phyloP scores from a whole-genome alignment of 2,113 vertebrate genomes.

The Campylomormyrus numenius region DNA sequence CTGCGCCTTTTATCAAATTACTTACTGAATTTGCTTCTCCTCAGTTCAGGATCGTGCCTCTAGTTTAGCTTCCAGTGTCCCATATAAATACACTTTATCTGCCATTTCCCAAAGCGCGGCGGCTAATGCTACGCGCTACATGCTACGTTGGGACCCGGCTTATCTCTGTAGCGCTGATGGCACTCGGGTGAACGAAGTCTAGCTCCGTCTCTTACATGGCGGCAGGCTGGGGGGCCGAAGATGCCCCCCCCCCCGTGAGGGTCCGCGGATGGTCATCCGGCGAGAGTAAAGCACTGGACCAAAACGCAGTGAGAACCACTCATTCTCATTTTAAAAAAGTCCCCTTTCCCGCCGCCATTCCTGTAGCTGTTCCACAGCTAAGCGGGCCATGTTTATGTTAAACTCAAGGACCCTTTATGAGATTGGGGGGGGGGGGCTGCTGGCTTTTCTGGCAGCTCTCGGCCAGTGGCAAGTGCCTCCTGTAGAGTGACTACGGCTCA shows the following conservation, averaged over 20 bases:
- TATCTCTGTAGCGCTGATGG: background rate
- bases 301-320: background rate
- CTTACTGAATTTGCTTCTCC: background rate
- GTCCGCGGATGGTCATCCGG: background rate
- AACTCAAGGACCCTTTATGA: slow-evolving; percentile 1
- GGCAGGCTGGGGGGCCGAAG: background rate
- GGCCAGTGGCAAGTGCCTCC: background rate
- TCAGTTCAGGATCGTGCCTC: slow-evolving; percentile 39
- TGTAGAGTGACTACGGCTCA: background rate
- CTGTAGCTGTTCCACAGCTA: background rate
- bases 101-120: slow-evolving; percentile 51
- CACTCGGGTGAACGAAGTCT: background rate
- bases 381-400: background rate
- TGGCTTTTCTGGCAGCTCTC: background rate
- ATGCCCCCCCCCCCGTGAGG: background rate
- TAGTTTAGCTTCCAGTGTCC: slow-evolving; percentile 39
- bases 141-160: slow-evolving; percentile 26
- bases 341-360: too few relatives aligned
- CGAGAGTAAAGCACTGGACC: background rate
- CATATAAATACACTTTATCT: slow-evolving; percentile 52
- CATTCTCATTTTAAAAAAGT: background rate
- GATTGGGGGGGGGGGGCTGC: background rate
- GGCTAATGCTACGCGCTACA: slow-evolving; percentile 37
- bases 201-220: background rate
- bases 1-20: slow-evolving; percentile 36